Evolutionary conservation across 2,888 invertebrate genomes (phyloP).

Genomic region (Timema cristinae): DNA sequence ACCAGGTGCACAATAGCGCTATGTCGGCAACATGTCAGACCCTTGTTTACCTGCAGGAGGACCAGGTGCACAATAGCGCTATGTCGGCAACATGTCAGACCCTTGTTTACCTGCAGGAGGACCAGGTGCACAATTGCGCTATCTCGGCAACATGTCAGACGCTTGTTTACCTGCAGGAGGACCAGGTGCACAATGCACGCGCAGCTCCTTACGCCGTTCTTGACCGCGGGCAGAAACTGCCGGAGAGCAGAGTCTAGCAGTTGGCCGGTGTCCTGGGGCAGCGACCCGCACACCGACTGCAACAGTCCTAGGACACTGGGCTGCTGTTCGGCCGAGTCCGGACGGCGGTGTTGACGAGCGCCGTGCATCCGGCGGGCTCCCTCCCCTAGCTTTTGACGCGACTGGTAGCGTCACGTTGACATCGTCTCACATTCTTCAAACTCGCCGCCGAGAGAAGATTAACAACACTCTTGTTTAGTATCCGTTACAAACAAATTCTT

Average conservation of each 20-base stretch:
- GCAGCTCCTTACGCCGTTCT: conserved; percentile 38
- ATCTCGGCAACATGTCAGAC: too few species aligned
- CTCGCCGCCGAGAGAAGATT: too few species aligned
- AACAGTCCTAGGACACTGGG: conserved; percentile 28
- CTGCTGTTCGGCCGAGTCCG: too few species aligned
- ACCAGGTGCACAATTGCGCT: conserved; percentile 36
- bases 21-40: too few species aligned
- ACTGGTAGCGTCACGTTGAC: too few species aligned
- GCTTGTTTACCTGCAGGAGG: conserved; percentile 37
- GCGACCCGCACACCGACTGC: conserved; percentile 28
- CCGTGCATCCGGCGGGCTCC: too few species aligned
- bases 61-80: conserved; percentile 36
- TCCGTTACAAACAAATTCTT: too few species aligned
- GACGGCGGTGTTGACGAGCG: too few species aligned
- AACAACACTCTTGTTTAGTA: too few species aligned
- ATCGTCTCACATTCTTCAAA: too few species aligned
- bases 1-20: conserved; percentile 36
- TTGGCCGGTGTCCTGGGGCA: conserved; percentile 17
- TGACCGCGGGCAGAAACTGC: conserved; percentile 22
- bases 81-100: too few species aligned
- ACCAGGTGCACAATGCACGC: conserved; percentile 38
- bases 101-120: conserved; percentile 37
- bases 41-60: conserved; percentile 37
- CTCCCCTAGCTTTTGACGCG: too few species aligned
- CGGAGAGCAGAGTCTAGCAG: background rate